Evolutionary conservation across 2,888 invertebrate species (phyloP), one percentile per base, ranked within the genome.

Genomic region (Watsonalla cultraria): DNA sequence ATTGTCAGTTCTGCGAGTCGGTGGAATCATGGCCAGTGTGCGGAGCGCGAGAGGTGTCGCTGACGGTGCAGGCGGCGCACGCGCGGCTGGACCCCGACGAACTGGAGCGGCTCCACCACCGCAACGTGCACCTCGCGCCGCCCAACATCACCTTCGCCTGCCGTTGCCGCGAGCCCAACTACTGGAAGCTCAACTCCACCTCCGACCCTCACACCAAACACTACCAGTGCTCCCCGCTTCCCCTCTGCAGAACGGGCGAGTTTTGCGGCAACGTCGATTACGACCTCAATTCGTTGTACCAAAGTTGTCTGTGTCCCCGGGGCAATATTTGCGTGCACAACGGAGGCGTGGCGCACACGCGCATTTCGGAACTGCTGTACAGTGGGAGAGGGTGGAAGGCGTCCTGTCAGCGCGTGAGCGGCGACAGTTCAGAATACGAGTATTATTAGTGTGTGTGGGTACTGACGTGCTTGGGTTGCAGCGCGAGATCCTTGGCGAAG

Each of bases 381-480:
- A 77, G 79, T 34, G 94, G 93, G 0, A 78, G 71, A 48, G 93
- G 92, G 11, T 93, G 92, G 82, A 85, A 78, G 65, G 93, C 93
- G 13, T 82, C 90, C 60, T 94, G 94, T 70, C 84, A 83, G 50
- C 84, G 82, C 2, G 62, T 82, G 9, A 68, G 76, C 7, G 77
- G 81, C 49, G 68, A 80, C 50, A 80, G 74, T 59, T 80, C 87
- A 48, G 84, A 86, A 61, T 79, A 84, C 51, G 78, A 86, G 61
- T 79, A 84, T 51, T 78, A 81, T 68, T 70, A 60, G 54, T 70
- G 54, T 54, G 33, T 39, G 37, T 34, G 45, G 33, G 11, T 37
- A 69, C 81, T 86, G 84, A 97, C 97, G 92, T 95, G 94, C 54
- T 92, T 84, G 0, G 97, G 96, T 68, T 95, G 94, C 46, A 92